Conservation (phyloP, 2,113 vertebrate genomes). For the Cyprinus carpio region DNA sequence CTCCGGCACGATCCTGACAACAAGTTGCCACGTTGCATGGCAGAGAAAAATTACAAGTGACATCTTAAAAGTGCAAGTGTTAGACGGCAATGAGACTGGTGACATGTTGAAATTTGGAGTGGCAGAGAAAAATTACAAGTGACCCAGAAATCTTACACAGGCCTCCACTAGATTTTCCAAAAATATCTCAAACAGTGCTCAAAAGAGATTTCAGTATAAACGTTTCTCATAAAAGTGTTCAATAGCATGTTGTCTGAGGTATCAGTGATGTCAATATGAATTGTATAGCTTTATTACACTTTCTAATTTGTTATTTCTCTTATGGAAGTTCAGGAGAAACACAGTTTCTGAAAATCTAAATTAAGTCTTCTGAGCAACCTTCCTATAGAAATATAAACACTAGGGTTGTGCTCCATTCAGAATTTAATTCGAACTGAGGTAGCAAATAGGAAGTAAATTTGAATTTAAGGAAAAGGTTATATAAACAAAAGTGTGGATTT, state of each 20-base stretch:
- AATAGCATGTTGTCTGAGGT: background rate
- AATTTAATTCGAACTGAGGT: background rate
- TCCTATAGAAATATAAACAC: background rate
- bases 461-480: background rate
- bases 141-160: background rate
- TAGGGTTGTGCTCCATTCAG: background rate
- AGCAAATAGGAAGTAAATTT: background rate
- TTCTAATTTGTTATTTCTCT: background rate
- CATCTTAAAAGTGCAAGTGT: background rate
- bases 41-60: background rate
- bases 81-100: background rate
- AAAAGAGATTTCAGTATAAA: background rate
- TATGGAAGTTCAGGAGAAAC: background rate
- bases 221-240: background rate
- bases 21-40: slow-evolving; percentile 12
- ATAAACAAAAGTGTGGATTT: background rate
- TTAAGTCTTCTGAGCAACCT: background rate
- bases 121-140: too few species aligned
- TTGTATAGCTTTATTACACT: background rate
- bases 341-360: background rate
- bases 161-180: background rate
- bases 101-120: too few species aligned
- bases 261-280: background rate
- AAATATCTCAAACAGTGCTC: background rate
- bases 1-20: background rate